These are phyloP conservation scores for Semicossyphus pulcher DNA, from an alignment of 2,113 vertebrate species.

Conservation along the genomic window DNA sequence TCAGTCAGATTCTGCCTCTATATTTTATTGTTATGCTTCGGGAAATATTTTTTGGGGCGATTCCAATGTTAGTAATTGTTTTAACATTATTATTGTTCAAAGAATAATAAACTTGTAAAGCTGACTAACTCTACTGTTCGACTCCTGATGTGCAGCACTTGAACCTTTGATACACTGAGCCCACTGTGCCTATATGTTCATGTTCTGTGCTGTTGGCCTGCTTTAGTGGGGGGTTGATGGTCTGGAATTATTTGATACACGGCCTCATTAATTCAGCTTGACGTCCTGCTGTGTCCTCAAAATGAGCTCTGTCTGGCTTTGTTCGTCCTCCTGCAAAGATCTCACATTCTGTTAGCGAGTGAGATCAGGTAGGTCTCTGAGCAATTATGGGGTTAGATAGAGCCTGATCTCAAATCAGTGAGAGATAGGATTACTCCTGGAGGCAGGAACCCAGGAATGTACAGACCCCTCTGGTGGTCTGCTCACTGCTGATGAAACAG, in stretches of 20 bases:
- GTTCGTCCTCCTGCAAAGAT: slow-evolving; percentile 44
- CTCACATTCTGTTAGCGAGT: slow-evolving; percentile 40
- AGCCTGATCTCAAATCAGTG: slow-evolving; percentile 63
- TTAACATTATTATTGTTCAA: too few relatives aligned
- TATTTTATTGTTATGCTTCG: slow-evolving; percentile 2
- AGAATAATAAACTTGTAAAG: too few relatives aligned
- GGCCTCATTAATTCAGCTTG: slow-evolving; percentile 68
- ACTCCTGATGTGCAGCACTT: slow-evolving; percentile 1
- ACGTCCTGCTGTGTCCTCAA: slow-evolving; percentile 59
- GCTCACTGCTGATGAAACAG: too few relatives aligned
- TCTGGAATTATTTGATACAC: too few relatives aligned
- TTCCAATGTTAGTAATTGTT: too few relatives aligned
- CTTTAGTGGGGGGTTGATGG: too few relatives aligned
- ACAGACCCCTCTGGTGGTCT: too few relatives aligned
- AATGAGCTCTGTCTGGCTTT: slow-evolving; percentile 63
- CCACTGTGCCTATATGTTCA: too few relatives aligned
- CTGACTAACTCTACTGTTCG: not conserved
- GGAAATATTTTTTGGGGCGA: slow-evolving; percentile 1
- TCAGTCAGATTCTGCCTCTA: too few relatives aligned
- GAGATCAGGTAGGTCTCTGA: slow-evolving; percentile 49
- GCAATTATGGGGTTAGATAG: slow-evolving; percentile 63
- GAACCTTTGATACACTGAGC: slow-evolving; percentile 38
- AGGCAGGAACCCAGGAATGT: too few relatives aligned
- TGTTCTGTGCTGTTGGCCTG: too few relatives aligned
- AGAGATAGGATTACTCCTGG: slow-evolving; percentile 72